Evolutionary conservation across 2,888 invertebrate species (phyloP).

Genomic region (Cephonodes hylas): DNA sequence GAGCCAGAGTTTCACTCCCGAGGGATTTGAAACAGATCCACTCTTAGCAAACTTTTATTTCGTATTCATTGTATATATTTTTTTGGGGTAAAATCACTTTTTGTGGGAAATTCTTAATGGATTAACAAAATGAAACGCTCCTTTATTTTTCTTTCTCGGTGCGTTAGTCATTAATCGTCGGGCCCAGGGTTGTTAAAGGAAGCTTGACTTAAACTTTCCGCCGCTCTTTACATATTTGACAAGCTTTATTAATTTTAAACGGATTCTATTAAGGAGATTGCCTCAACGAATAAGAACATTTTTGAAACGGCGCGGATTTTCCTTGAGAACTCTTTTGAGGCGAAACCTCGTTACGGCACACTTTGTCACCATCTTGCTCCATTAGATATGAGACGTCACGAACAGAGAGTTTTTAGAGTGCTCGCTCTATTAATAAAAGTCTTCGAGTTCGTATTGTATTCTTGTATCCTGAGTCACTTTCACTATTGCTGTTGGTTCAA

Average conservation of each 20-base stretch:
- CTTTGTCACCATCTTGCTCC: not conserved
- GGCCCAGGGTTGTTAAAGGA: not conserved
- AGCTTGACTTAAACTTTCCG: not conserved
- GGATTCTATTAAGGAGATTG: not conserved
- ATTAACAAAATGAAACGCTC: slow-evolving; percentile 5
- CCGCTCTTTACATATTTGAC: slow-evolving; percentile 1
- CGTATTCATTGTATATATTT: slow-evolving; percentile 7
- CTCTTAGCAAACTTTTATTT: slow-evolving; percentile 16
- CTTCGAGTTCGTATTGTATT: not conserved
- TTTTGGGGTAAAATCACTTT: slow-evolving; percentile 2
- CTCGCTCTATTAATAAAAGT: not conserved
- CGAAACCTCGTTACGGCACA: not conserved
- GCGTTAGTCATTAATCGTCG: not conserved
- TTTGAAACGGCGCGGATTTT: not conserved
- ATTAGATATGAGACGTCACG: not conserved
- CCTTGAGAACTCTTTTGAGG: not conserved
- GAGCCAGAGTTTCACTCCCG: slow-evolving; percentile 22
- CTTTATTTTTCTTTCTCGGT: not conserved
- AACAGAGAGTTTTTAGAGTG: not conserved
- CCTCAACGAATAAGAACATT: not conserved
- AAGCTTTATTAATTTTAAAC: not conserved
- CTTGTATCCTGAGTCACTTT: too few species aligned
- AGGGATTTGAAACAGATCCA: slow-evolving; percentile 21
- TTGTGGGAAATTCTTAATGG: slow-evolving; percentile 10
- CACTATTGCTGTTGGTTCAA: too few species aligned